Base-by-base conservation (phyloP, 37 sponge, comb jelly and placozoan species). In the Petrosia ficiformis region DNA sequence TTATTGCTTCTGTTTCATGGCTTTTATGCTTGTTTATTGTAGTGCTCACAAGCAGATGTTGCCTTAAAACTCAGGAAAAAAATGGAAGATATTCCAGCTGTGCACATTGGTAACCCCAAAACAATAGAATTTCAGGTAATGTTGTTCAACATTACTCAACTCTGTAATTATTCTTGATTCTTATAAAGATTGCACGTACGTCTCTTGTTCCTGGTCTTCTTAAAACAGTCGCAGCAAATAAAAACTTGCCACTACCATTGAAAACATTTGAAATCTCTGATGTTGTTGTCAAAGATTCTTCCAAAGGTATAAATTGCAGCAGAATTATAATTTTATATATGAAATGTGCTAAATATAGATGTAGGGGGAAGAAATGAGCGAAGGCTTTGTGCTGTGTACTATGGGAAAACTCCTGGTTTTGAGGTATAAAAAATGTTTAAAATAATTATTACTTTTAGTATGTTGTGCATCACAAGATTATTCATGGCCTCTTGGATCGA, bases 81-180 rank as follows among this genome's bases (percentile, higher is more conserved):
- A 30, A 80, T 82, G 21, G 79, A 77, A 16, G 58, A 82, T 21
- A 83, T 84, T 35, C 82, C 84, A 1, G 94, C 94, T 37, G 89
- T 88, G 26, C 94, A 85, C 43, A 88, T 93, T 32, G 68, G 80
- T 28, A 93, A 92, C 43, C 93, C 93, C n/a, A 92, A 92, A 61
- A 88, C 88, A 28, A 34, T 67, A 40, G 93, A 92, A 70, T 92
- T 92, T 44, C 93, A 92, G 73, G 92, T 86, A 5, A 8, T 54
- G 21, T 10, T 14, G 32, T 22, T n/a, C n/a, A n/a, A n/a, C n/a
- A n/a, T n/a, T n/a, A n/a, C n/a, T n/a, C n/a, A n/a, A n/a, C n/a
- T n/a, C n/a, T n/a, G n/a, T n/a, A n/a, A 19, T 39, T 14, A 5
- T 21, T 42, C 26, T 21, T 11, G 8, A 5, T 42, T 32, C 70